Evolutionary conservation across 2,113 vertebrate genomes (phyloP).

Genomic region (Taurulus bubalis): DNA sequence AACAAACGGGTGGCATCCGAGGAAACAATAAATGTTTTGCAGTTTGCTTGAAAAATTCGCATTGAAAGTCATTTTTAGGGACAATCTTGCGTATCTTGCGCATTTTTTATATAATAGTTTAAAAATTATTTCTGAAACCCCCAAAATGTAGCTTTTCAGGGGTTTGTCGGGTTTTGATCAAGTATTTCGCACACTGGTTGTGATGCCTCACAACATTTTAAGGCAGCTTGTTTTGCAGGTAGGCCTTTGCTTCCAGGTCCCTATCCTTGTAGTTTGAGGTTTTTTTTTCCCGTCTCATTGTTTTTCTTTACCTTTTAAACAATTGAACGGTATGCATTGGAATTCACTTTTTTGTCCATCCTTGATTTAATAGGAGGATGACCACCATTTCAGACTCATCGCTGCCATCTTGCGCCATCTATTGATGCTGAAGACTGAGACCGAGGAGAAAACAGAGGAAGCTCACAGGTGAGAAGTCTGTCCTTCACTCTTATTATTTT

Average conservation of each 20-base stretch:
- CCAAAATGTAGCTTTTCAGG: too few relatives aligned
- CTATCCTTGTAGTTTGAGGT: neutral
- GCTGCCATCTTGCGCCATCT: constrained; percentile 93
- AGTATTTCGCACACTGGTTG: neutral
- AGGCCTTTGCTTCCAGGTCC: neutral
- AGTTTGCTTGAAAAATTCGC: too few relatives aligned
- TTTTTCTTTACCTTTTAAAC: neutral
- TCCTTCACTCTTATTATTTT: neutral
- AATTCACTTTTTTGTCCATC: constrained; percentile 5
- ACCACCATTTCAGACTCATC: constrained; percentile 92
- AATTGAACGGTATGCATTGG: neutral
- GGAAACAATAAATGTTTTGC: too few relatives aligned
- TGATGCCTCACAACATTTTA: neutral
- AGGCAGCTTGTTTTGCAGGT: constrained; percentile 5
- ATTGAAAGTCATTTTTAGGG: neutral
- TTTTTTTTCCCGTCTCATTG: neutral
- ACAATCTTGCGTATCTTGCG: too few relatives aligned
- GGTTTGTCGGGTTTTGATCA: neutral
- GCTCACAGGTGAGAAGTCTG: constrained; percentile 90
- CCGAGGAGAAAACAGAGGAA: constrained; percentile 97
- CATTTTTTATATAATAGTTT: too few relatives aligned
- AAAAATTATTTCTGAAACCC: too few relatives aligned
- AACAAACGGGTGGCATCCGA: too few relatives aligned
- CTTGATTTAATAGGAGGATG: constrained; percentile 85
- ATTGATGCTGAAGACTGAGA: constrained; percentile 92